Base-by-base conservation (phyloP, 2,888 invertebrate species). In the Standfussiana lucernea region DNA sequence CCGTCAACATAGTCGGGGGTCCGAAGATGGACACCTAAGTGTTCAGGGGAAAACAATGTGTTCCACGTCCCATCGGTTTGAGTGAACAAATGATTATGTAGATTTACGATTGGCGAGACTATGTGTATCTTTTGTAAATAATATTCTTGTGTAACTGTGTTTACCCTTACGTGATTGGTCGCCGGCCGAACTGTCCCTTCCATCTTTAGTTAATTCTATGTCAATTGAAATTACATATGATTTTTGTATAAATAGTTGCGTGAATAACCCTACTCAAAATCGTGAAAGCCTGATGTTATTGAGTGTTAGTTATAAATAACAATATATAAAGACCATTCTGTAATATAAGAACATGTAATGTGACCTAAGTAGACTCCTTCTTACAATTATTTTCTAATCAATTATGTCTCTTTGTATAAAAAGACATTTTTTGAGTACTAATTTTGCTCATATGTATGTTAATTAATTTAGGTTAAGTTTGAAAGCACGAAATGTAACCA, bases 371-470 rank as follows among this genome's bases (percentile, higher is more conserved):
- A 72, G 69, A 86, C 40, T 59, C 32, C 59, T 67, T 65, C 59
- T 67, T 65, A 71, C 77, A 76, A 83, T 83, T 83, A 86, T 76
- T 68, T 75, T 50, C 15, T 68, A 56, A 78, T 77, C 42, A 72
- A 82, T 42, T 65, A 72, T 78, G 75, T 80, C 45, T 80, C 47
- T 75, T 69, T 53, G 35, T 80, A 56, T 65, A 40, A 62, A 76
- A 82, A 79, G 73, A 77, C 74, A 78, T 71, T 77, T 8, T 75
- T 78, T 72, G 70, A 59, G 71, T 70, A 66, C 61, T 78, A 73
- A 74, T 79, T 79, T 85, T 85, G 85, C 84, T 87, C 82, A 84
- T 77, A 67, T 80, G 45, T 82, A 75, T 80, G 62, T 79, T 72
- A 74, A 72, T 82, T 76, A 73, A 70, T 59, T 73, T 72, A 85